Evolutionary conservation across 1,140 invertebrate species (phyloP).

Genomic region (Platyura marginata): DNA sequence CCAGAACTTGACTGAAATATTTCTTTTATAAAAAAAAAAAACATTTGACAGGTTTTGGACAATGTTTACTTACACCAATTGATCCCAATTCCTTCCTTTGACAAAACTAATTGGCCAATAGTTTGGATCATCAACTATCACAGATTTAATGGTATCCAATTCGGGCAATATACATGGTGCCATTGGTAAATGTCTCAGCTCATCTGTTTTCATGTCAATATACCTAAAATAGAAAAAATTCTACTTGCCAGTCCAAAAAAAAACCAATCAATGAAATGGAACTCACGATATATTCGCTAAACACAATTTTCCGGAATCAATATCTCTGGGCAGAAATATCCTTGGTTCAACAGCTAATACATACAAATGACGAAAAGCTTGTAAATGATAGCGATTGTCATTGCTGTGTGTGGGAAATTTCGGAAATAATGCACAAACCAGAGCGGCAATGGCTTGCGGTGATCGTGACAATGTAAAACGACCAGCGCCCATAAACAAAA

Average conservation of each 20-base stretch:
- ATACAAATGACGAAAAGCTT: constrained; percentile 90
- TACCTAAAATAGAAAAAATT: not conserved
- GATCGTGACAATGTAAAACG: constrained; percentile 70
- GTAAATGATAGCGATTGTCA: constrained; percentile 86
- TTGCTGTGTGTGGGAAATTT: constrained; percentile 93
- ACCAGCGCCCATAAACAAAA: constrained; percentile 88
- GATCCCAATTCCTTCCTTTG: constrained; percentile 63
- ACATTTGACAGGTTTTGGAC: not conserved
- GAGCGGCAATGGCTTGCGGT: constrained; percentile 65
- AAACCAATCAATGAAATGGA: not conserved
- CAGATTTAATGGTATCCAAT: constrained; percentile 50
- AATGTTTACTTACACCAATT: constrained; percentile 38
- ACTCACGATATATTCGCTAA: constrained; percentile 47
- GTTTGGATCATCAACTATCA: constrained; percentile 60
- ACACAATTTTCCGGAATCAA: constrained; percentile 58
- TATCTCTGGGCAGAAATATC: constrained; percentile 68
- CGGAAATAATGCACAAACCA: constrained; percentile 87
- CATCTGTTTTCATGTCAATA: constrained; percentile 14
- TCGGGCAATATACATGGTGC: constrained; percentile 80
- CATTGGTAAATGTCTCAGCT: constrained; percentile 17
- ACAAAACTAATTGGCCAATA: constrained; percentile 80
- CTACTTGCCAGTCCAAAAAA: no score
- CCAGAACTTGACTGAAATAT: constrained; percentile 38
- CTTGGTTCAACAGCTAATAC: constrained; percentile 81
- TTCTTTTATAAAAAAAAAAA: constrained; percentile 3